These are phyloP conservation scores for Drosophila orosa DNA, from an alignment of 1,140 invertebrate species.

Conservation along the genomic window DNA sequence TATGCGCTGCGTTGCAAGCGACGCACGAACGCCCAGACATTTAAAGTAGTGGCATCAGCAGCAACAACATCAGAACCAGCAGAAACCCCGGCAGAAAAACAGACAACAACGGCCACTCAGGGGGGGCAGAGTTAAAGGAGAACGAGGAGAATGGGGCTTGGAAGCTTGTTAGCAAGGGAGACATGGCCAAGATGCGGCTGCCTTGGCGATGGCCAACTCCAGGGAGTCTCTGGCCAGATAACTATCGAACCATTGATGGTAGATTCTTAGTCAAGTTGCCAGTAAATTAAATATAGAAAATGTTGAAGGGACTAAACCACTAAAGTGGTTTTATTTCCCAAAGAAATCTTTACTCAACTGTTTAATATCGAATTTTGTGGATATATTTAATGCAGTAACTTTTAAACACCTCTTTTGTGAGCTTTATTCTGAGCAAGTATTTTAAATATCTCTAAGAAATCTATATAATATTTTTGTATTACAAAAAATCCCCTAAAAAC, in stretches of 20 bases:
- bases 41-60: conserved; percentile 52
- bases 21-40: conserved; percentile 64
- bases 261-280: background rate
- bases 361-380: background rate
- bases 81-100: conserved; percentile 23
- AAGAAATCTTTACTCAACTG: background rate
- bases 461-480: background rate
- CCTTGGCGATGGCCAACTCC: conserved; percentile 22
- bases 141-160: background rate
- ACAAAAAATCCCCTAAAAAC: background rate
- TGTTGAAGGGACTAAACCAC: background rate
- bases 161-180: conserved; percentile 70
- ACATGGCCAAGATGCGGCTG: conserved; percentile 48
- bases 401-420: background rate
- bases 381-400: background rate
- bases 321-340: no score
- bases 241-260: conserved; percentile 15
- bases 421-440: background rate
- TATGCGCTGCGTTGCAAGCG: conserved; percentile 64
- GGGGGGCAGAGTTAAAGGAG: background rate
- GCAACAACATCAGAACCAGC: conserved; percentile 19
- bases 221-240: background rate
- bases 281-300: background rate
- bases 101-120: conserved; percentile 12
- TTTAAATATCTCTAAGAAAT: no score